Conservation (phyloP, 2,113 vertebrate genomes). For the Vulpes lagopus region DNA sequence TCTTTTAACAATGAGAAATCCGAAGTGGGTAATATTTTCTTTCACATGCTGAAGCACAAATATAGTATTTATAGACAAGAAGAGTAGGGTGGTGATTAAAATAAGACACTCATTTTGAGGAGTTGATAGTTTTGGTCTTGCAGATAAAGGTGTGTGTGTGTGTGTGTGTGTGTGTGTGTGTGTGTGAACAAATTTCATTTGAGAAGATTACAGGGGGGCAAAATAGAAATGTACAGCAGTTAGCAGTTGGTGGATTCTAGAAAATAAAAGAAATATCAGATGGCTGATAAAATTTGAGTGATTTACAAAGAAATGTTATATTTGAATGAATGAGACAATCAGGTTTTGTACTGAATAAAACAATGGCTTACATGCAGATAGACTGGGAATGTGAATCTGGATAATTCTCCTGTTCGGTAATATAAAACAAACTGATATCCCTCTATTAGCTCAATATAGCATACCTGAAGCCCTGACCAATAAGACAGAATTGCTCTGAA, state of each 20-base stretch:
- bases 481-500: not conserved
- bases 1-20: not conserved
- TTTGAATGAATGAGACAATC: not conserved
- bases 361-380: not conserved
- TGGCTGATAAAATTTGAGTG: not conserved
- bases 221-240: not conserved
- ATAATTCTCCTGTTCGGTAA: not conserved
- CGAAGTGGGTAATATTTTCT: not conserved
- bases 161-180: not conserved
- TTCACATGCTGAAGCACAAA: not conserved
- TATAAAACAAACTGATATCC: not conserved
- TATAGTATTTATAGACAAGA: not conserved
- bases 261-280: not conserved
- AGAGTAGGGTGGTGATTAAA: no score
- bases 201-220: not conserved
- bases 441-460: not conserved
- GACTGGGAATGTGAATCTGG: rapidly evolving
- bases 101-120: not conserved
- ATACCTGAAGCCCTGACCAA: not conserved
- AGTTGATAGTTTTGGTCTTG: not conserved
- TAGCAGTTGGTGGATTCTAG: not conserved
- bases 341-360: not conserved
- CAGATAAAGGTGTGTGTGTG: not conserved
- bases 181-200: not conserved
- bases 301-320: not conserved